Percentiles rank a stretch among this genome's conserved stretches.
These are phyloP conservation scores for Mastomys coucha DNA, from an alignment of 2,113 vertebrate species.

Conservation along the genomic window DNA sequence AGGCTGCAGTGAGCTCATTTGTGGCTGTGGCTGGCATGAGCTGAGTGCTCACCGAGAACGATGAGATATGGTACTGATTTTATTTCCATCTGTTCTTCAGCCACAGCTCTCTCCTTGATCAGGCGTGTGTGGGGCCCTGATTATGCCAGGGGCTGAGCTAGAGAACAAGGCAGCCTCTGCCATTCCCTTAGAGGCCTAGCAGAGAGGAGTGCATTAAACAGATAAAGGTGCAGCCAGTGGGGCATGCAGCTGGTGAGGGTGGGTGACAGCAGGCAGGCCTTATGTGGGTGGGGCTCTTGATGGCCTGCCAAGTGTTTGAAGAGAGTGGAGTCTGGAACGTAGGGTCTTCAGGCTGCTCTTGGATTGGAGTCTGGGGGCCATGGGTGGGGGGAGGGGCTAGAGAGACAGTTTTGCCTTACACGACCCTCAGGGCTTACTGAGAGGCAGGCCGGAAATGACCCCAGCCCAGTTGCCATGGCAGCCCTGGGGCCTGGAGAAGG, in stretches of 20 bases:
- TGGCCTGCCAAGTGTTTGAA: background rate
- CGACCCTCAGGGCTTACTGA: background rate
- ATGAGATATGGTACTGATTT: background rate
- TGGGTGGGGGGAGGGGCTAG: background rate
- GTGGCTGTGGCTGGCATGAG: fast-evolving
- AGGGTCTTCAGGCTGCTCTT: background rate
- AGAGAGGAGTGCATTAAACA: too few species aligned
- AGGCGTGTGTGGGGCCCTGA: background rate
- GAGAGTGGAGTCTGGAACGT: background rate
- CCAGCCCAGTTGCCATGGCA: constrained; percentile 47
- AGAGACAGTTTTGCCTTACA: background rate
- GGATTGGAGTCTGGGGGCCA: background rate
- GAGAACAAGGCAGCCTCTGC: background rate
- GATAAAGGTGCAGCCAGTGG: background rate
- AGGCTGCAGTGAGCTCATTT: background rate
- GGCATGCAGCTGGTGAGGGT: background rate
- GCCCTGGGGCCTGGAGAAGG: constrained; percentile 40
- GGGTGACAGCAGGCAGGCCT: background rate
- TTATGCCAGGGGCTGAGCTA: background rate
- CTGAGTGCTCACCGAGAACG: background rate
- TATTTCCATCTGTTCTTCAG: background rate
- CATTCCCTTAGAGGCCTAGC: background rate
- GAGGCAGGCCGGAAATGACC: background rate
- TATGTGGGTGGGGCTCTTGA: background rate
- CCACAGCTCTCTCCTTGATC: background rate